Base-by-base conservation (phyloP, 2,888 invertebrate species). In the Megalurothrips usitatus region DNA sequence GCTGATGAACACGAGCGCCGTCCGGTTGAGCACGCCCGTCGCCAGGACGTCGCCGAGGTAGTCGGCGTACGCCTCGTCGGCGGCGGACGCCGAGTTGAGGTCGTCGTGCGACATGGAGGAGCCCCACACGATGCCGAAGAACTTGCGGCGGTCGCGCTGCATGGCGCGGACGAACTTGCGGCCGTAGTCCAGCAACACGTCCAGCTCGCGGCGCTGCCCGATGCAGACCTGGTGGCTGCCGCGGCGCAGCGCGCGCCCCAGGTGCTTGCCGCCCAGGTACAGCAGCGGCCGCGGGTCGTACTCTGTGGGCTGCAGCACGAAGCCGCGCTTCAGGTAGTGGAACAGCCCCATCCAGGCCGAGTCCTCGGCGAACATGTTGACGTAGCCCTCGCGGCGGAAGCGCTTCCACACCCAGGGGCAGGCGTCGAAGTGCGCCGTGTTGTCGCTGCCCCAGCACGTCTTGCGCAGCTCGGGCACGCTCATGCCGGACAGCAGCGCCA, bases 351-450 rank as follows among this genome's bases (percentile, higher is more conserved):
- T 92, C 83, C 88, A 88, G 0, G 93, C 92, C 0, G 93, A 92
- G 86, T 98, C 97, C 88, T 98, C 97, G 0, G 91, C 95, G 82
- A 93, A 93, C 0, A 92, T 90, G 0, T 97, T 97, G 80, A 91
- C 90, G 86, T 92, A 97, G 0, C 94, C 94, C 0, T 89, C 88
- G 2, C 90, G 87, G 83, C 92, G 92, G 86, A 89, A 97, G 84
- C 92, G 90, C 82, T 95, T 92, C 97, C 97, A 97, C 80, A 97
- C 89, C 84, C 96, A 94, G 0, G 93, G 91, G 85, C 96, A 96
- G 19, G 90, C 88, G 85, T 97, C 96, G 86, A 94, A 95, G 34
- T 90, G 89, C 0, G 89, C 88, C 79, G 87, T 87, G 63, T 63
- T 85, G 68, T 87, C 85, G 19, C 89, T 88, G 0, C 90, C 90